These are phyloP conservation scores for Mystacides longicornis DNA, from an alignment of 2,888 invertebrate genomes.

Conservation along the genomic window DNA sequence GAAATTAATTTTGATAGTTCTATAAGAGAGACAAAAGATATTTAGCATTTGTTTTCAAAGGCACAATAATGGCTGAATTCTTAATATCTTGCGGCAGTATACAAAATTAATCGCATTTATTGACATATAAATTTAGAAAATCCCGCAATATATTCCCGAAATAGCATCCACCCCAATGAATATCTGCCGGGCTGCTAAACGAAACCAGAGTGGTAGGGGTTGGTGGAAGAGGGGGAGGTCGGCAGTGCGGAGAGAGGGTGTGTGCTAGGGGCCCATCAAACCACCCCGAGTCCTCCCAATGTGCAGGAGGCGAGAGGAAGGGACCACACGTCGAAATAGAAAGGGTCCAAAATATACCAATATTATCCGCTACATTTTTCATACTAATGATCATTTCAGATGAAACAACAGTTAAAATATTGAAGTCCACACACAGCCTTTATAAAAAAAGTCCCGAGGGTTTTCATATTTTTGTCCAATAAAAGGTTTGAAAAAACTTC, in stretches of 20 bases:
- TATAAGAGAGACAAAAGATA: too few relatives aligned
- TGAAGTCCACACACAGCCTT: too few relatives aligned
- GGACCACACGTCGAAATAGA: not conserved
- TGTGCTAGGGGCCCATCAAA: not conserved
- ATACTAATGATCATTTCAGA: too few relatives aligned
- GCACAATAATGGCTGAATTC: too few relatives aligned
- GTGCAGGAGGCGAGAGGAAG: not conserved
- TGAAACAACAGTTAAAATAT: too few relatives aligned
- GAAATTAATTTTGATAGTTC: too few relatives aligned
- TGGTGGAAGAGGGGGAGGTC: not conserved
- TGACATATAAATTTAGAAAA: not conserved
- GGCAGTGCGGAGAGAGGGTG: not conserved
- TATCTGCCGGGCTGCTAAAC: not conserved
- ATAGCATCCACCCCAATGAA: slow-evolving; percentile 10
- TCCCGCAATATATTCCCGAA: slow-evolving; percentile 3
- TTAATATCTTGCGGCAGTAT: too few relatives aligned
- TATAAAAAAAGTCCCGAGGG: too few relatives aligned
- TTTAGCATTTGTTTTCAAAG: too few relatives aligned
- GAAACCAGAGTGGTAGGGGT: not conserved
- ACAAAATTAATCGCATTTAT: not conserved
- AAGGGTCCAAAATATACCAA: not conserved
- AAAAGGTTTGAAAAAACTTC: too few relatives aligned
- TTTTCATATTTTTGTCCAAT: too few relatives aligned
- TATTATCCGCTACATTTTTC: too few relatives aligned
- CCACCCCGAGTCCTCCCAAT: not conserved